A percentile compares a stretch with the other conserved stretches of the same genome.
Evolutionary conservation across 2,113 vertebrate species (phyloP).

Genomic region (Mus pahari): DNA sequence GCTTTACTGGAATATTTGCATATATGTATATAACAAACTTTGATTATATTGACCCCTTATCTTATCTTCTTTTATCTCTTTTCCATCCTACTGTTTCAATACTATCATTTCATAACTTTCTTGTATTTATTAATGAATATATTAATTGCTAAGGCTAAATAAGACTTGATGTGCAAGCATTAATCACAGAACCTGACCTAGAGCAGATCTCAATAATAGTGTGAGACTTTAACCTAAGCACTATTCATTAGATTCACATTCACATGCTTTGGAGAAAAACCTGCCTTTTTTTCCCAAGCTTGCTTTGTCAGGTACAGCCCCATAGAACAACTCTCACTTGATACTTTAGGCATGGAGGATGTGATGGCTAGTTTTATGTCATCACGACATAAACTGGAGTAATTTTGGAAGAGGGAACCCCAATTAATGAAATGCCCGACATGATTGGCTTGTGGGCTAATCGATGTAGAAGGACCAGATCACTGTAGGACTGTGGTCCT

Average conservation of each 20-base stretch:
- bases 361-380: too few relatives aligned
- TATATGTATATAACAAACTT: not conserved
- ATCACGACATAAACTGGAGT: not conserved
- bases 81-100: not conserved
- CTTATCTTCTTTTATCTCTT: too few relatives aligned
- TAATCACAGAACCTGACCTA: not conserved
- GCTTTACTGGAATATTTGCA: not conserved
- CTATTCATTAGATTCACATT: not conserved
- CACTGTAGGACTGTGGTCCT: not conserved
- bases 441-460: not conserved
- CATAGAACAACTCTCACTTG: not conserved
- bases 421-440: not conserved
- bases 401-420: not conserved
- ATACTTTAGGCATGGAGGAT: not conserved
- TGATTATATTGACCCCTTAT: not conserved
- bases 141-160: conserved; percentile 10
- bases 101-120: not conserved
- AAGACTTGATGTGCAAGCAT: not conserved
- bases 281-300: not conserved
- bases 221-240: not conserved
- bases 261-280: conserved; percentile 14
- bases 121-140: not conserved
- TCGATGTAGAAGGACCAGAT: not conserved
- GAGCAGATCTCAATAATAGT: not conserved
- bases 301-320: not conserved